A percentile compares a stretch with the other conserved stretches of the same genome.
These are phyloP conservation scores for Limnephilus auricula DNA, from an alignment of 2,888 invertebrate species.

Conservation along the genomic window DNA sequence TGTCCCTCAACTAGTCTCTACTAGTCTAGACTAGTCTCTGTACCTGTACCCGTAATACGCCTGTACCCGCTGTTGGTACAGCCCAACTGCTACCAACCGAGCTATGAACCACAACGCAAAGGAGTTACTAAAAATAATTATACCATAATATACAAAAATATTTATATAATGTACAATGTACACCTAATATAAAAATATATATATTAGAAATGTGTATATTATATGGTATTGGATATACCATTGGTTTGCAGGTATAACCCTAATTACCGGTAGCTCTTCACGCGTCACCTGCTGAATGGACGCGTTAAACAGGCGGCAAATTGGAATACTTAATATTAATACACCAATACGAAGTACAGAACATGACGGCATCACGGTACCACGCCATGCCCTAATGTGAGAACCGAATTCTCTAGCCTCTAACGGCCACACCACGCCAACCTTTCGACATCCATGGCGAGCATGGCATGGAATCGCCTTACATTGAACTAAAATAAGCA, in stretches of 20 bases:
- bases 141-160: too few relatives aligned
- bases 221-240: not conserved
- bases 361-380: slow-evolving; percentile 27
- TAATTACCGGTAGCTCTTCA: slow-evolving; percentile 60
- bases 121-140: not conserved
- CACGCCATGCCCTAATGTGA: slow-evolving; percentile 53
- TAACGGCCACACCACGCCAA: not conserved
- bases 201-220: not conserved
- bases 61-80: too few relatives aligned
- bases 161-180: too few relatives aligned
- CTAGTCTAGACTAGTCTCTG: too few relatives aligned
- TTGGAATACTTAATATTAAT: slow-evolving; percentile 53
- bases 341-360: slow-evolving; percentile 48
- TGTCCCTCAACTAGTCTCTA: too few relatives aligned
- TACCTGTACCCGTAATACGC: too few relatives aligned
- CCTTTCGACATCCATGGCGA: not conserved
- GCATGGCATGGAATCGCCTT: not conserved
- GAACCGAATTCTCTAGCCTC: slow-evolving; percentile 36
- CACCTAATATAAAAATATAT: too few relatives aligned
- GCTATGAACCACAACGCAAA: not conserved
- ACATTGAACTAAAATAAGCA: not conserved
- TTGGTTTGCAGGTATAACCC: slow-evolving; percentile 30
- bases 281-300: slow-evolving; percentile 49
- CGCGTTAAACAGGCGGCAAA: slow-evolving; percentile 58
- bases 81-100: too few relatives aligned